Evolutionary conservation across 2,888 invertebrate genomes (phyloP).

Genomic region (Ashinkailepas kermadecensis): DNA sequence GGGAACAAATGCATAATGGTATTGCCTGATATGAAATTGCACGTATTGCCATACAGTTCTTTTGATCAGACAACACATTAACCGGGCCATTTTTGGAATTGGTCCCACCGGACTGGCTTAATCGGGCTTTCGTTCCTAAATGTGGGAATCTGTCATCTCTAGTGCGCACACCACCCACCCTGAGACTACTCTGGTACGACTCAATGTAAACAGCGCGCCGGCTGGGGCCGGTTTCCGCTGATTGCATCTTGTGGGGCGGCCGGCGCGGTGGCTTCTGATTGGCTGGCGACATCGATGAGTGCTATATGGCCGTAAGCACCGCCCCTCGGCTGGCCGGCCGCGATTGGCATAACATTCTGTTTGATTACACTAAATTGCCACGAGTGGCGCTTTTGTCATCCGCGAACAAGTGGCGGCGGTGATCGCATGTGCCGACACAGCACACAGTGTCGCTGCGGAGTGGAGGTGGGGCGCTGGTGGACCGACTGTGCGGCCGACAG

Average conservation of each 20-base stretch:
- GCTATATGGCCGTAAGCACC: conserved; percentile 19
- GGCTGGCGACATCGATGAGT: conserved; percentile 11
- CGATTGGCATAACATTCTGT: conserved; percentile 23
- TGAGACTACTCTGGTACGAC: too few relatives aligned
- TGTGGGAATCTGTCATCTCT: too few relatives aligned
- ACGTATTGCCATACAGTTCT: too few relatives aligned
- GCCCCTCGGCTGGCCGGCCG: background rate
- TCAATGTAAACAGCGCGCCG: background rate
- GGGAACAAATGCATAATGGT: too few relatives aligned
- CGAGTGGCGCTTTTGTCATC: conserved; percentile 19
- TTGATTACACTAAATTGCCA: conserved; percentile 21
- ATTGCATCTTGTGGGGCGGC: background rate
- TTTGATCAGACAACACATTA: too few relatives aligned
- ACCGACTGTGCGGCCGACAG: background rate
- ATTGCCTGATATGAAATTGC: too few relatives aligned
- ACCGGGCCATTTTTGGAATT: too few relatives aligned
- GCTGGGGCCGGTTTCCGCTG: background rate
- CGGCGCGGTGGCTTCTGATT: background rate
- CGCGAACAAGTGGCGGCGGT: background rate
- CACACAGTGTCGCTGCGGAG: background rate
- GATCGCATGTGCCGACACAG: background rate
- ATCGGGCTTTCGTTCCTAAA: too few relatives aligned
- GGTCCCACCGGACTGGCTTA: too few relatives aligned
- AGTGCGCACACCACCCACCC: too few relatives aligned
- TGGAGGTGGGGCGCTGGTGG: too few relatives aligned